A percentile compares a stretch with the other conserved stretches of the same genome.
Evolutionary conservation across 2,797 vertebrate species (phyloP).

Genomic region (Phrynocephalus vlangalii): DNA sequence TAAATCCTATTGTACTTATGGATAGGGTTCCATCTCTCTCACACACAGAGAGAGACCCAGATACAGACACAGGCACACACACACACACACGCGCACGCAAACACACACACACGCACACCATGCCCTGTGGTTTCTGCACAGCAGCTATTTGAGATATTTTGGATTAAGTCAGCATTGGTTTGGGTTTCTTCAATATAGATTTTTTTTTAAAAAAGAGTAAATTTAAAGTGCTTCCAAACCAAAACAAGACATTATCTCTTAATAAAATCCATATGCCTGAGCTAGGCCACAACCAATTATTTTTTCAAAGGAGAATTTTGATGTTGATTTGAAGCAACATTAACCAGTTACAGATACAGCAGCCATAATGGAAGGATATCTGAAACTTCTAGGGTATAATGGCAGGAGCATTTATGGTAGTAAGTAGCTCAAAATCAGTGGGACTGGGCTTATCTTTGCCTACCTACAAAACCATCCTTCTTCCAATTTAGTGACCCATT

Average conservation of each 20-base stretch:
- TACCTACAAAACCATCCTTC: background rate
- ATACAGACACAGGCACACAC: background rate
- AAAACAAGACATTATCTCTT: background rate
- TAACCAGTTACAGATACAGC: background rate
- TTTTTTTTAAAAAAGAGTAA: background rate
- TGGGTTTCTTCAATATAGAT: background rate
- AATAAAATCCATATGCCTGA: conserved; percentile 5
- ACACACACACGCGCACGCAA: background rate
- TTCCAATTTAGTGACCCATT: background rate
- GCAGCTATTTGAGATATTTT: conserved; percentile 1
- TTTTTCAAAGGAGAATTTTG: conserved; percentile 12
- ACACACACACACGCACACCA: background rate
- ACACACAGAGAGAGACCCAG: background rate
- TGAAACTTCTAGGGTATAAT: background rate
- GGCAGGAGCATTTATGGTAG: background rate
- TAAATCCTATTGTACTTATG: background rate
- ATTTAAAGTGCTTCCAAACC: background rate
- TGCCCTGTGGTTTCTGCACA: background rate
- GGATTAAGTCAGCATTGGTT: background rate
- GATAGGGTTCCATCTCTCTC: background rate
- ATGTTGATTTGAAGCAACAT: conserved; percentile 1
- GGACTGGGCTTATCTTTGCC: background rate
- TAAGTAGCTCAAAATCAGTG: background rate
- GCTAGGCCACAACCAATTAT: background rate
- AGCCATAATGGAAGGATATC: background rate